Evolutionary conservation across 2,888 invertebrate genomes (phyloP).

Genomic region (Drosophila ochracea): DNA sequence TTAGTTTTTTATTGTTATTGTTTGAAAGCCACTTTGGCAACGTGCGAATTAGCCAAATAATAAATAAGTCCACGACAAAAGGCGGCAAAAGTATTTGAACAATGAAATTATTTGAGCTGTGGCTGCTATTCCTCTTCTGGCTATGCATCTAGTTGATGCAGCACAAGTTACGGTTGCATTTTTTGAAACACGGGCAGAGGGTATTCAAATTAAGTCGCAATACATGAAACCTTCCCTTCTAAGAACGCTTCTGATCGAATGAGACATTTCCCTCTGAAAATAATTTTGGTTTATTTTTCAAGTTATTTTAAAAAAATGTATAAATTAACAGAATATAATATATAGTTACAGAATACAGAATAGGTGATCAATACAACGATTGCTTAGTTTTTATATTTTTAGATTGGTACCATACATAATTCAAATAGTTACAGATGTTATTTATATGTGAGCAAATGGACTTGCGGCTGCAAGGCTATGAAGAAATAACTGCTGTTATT

Average conservation of each 20-base stretch:
- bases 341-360: too few relatives aligned
- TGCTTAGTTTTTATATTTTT: background rate
- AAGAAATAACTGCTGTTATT: background rate
- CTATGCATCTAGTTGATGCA: constrained; percentile 10
- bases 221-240: background rate
- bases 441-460: background rate
- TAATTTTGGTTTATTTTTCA: background rate
- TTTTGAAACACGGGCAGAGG: background rate
- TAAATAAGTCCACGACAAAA: constrained; percentile 82
- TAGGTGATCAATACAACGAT: background rate
- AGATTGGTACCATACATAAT: background rate
- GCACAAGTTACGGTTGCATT: background rate
- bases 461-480: background rate
- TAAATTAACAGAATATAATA: background rate
- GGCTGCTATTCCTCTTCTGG: constrained; percentile 7
- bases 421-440: background rate
- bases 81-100: constrained; percentile 69
- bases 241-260: background rate
- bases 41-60: constrained; percentile 84
- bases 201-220: background rate
- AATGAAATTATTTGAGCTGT: constrained; percentile 74
- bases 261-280: background rate
- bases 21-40: constrained; percentile 80
- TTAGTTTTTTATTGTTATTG: constrained; percentile 76
- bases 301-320: background rate